Conservation (phyloP, 2,797 vertebrate species). For the Catharus ustulatus region DNA sequence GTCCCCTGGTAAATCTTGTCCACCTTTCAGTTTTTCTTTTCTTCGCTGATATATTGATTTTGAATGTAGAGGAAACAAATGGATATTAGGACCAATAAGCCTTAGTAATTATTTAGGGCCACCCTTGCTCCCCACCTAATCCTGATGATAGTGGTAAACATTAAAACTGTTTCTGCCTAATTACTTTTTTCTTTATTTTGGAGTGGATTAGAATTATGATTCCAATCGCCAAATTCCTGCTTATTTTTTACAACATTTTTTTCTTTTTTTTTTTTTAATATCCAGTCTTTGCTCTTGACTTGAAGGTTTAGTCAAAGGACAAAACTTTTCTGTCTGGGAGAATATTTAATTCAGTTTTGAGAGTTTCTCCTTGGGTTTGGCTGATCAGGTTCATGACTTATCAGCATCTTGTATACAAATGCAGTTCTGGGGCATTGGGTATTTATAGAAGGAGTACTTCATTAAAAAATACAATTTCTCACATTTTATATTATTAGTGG, state of each 20-base stretch:
- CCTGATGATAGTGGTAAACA: background rate
- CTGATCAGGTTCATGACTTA: background rate
- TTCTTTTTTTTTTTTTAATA: background rate
- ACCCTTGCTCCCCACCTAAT: accelerated
- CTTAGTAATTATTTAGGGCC: background rate
- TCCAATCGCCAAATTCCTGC: background rate
- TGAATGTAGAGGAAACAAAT: background rate
- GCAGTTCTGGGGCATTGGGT: background rate
- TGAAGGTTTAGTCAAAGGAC: background rate
- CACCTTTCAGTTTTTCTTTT: background rate
- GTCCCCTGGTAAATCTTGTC: background rate
- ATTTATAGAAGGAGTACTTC: background rate
- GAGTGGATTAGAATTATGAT: background rate
- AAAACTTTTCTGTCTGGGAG: background rate
- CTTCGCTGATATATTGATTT: background rate
- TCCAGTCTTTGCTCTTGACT: background rate
- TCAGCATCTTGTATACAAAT: background rate
- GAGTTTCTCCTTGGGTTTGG: background rate
- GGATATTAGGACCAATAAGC: background rate
- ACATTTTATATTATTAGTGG: background rate
- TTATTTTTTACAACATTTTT: background rate
- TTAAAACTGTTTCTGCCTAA: background rate
- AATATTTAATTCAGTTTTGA: background rate
- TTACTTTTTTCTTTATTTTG: background rate
- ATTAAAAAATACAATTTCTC: background rate